Evolutionary conservation across 2,797 vertebrate genomes (phyloP), one percentile per base, ranked within the genome.

Genomic region (Pantherophis alleghaniensis): DNA sequence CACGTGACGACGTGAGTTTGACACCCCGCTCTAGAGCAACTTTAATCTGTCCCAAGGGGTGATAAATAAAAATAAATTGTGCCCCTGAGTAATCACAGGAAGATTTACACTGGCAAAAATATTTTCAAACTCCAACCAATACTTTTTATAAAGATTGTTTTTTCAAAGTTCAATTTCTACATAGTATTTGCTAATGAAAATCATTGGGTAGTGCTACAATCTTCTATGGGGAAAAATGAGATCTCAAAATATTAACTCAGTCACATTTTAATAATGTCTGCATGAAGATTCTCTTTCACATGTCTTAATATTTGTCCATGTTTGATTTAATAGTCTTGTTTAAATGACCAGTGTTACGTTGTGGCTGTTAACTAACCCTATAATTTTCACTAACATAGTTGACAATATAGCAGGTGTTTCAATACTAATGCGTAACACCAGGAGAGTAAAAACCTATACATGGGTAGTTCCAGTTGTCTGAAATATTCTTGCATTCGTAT

Each of bases 351-450:
- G 5, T 57, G 87, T 90, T 86, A 20, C 16, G 1, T 92, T 88
- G 95, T 96, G 87, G 93, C 88, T 83, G 42, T 92, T 95, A 90
- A 96, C 97, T 96, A 96, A 97, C 83, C 24, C 22, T 37, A 59
- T 96, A 95, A 96, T 95, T 89, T 7, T 87, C 51, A 95, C 94
- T 96, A 95, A 97, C 93, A 87, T 1, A 56, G 87, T 94, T 89
- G 74, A 92, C 92, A 87, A 91, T 22, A 16, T 88, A 86, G 51
- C 57, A 93, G 47, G 55, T 79, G 18, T 87, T 92, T 94, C 91
- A 88, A 7, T 87, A 86, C 94, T 94, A 95, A 94, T 87, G 13
- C 20, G 22, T 55, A 57, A 14, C 87, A 24, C 86, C 53, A 1
- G 14, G 3, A 83, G 79, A 93, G 16, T 18, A 56, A 51, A 90